These are phyloP conservation scores for Paedocypris micromegethes DNA, from an alignment of 2,797 vertebrate species.

Conservation along the genomic window DNA sequence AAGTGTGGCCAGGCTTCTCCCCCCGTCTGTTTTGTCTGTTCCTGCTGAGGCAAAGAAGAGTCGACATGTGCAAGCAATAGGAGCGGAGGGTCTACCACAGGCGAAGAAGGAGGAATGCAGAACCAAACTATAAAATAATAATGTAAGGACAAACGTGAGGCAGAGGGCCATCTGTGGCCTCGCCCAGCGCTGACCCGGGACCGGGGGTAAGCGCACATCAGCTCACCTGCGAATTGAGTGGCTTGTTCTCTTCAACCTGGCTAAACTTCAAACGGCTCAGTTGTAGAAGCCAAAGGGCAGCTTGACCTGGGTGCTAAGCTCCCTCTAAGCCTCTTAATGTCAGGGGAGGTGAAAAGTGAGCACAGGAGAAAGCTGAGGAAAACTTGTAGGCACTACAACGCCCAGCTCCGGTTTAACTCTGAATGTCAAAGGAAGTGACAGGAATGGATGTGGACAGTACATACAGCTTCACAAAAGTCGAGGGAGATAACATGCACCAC, in stretches of 20 bases:
- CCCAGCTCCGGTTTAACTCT: slow-evolving; percentile 48
- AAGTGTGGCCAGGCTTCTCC: slow-evolving; percentile 83
- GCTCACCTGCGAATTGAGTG: slow-evolving; percentile 66
- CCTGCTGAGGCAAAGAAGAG: slow-evolving; percentile 88
- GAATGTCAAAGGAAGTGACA: slow-evolving; percentile 63
- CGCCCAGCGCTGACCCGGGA: slow-evolving; percentile 71
- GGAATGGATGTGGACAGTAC: slow-evolving; percentile 61
- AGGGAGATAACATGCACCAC: slow-evolving; percentile 62
- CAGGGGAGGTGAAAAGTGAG: slow-evolving; percentile 70
- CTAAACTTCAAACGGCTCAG: slow-evolving; percentile 92
- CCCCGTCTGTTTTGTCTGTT: slow-evolving; percentile 92
- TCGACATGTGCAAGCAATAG: slow-evolving; percentile 99
- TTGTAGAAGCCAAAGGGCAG: slow-evolving; percentile 87
- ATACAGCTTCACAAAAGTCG: slow-evolving; percentile 64
- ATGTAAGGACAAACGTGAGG: slow-evolving; percentile 58
- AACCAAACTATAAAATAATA: slow-evolving; percentile 99
- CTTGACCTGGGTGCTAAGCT: slow-evolving; percentile 88
- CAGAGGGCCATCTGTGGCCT: slow-evolving; percentile 61
- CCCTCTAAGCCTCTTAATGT: slow-evolving; percentile 85
- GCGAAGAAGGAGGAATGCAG: slow-evolving; percentile 95
- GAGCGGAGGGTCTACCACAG: slow-evolving; percentile 86
- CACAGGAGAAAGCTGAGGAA: slow-evolving; percentile 49
- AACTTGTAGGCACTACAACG: slow-evolving; percentile 26
- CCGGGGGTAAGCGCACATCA: slow-evolving; percentile 70
- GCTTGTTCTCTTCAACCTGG: slow-evolving; percentile 62